Evolutionary conservation across 2,113 vertebrate genomes (phyloP).

Genomic region (Grammomys surdaster): DNA sequence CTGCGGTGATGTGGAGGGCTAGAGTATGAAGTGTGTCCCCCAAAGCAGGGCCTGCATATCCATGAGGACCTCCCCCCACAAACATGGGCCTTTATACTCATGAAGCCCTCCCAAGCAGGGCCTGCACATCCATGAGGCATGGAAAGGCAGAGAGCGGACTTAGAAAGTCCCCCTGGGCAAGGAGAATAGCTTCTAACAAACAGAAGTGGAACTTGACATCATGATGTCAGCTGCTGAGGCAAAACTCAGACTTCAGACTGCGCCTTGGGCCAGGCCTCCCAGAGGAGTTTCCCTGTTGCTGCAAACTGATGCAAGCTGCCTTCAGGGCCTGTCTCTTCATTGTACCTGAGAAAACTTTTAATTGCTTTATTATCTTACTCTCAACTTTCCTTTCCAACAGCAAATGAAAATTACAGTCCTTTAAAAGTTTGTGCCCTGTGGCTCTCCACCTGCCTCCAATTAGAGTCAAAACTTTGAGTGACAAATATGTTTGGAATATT

Average conservation of each 20-base stretch:
- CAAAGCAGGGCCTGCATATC: not conserved
- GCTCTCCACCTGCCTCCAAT: constrained; percentile 34
- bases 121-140: not conserved
- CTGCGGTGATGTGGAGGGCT: not conserved
- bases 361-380: constrained; percentile 3
- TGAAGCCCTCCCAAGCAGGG: not conserved
- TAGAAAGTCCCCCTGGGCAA: not conserved
- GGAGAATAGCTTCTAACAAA: not conserved
- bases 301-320: not conserved
- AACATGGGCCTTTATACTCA: too few relatives aligned
- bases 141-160: not conserved
- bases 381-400: not conserved
- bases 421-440: not conserved
- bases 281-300: not conserved
- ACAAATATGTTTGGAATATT: not conserved
- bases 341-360: constrained; percentile 52
- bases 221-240: not conserved
- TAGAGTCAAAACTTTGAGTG: not conserved
- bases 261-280: not conserved
- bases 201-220: not conserved
- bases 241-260: not conserved
- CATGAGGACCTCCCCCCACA: too few relatives aligned
- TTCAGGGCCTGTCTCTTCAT: not conserved
- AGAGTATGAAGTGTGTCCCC: not conserved
- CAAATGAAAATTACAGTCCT: constrained; percentile 4